Evolutionary conservation across 2,888 invertebrate species (phyloP).

Genomic region (Nemapogon koenigi): DNA sequence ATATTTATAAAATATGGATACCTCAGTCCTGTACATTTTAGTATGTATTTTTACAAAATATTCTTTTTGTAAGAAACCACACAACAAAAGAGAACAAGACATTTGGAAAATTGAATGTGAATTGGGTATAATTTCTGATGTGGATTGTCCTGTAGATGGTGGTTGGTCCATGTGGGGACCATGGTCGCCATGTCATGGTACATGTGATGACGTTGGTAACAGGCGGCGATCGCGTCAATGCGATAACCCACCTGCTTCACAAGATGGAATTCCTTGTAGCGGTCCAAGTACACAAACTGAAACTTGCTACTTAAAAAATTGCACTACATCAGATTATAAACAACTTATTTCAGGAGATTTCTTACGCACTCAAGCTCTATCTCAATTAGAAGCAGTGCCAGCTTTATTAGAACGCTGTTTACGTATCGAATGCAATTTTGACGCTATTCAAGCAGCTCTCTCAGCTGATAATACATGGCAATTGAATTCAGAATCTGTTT

Average conservation of each 20-base stretch:
- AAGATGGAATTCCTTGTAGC: slow-evolving; percentile 43
- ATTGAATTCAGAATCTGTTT: slow-evolving; percentile 37
- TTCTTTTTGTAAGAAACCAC: slow-evolving; percentile 39
- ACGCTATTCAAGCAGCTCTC: slow-evolving; percentile 42
- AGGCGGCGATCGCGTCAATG: slow-evolving; percentile 42
- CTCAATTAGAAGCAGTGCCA: slow-evolving; percentile 41
- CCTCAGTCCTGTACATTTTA: too few species aligned
- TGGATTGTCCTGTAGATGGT: slow-evolving; percentile 52
- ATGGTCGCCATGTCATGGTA: slow-evolving; percentile 49
- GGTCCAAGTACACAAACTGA: slow-evolving; percentile 43
- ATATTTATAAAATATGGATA: too few species aligned
- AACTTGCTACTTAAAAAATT: slow-evolving; percentile 43
- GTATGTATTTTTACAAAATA: too few species aligned
- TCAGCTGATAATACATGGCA: slow-evolving; percentile 44
- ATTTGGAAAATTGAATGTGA: slow-evolving; percentile 51
- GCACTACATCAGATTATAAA: slow-evolving; percentile 42
- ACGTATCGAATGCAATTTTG: slow-evolving; percentile 44
- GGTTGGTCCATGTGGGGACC: slow-evolving; percentile 53
- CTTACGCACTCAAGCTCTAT: slow-evolving; percentile 35
- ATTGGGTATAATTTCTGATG: slow-evolving; percentile 36
- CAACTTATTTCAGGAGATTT: slow-evolving; percentile 35
- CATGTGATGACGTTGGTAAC: slow-evolving; percentile 51
- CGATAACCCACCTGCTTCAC: slow-evolving; percentile 44
- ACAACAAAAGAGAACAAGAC: slow-evolving; percentile 29
- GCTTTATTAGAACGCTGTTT: slow-evolving; percentile 48